These are phyloP conservation scores for Cirrhinus mrigala DNA, from an alignment of 2,797 vertebrate genomes.

Conservation along the genomic window DNA sequence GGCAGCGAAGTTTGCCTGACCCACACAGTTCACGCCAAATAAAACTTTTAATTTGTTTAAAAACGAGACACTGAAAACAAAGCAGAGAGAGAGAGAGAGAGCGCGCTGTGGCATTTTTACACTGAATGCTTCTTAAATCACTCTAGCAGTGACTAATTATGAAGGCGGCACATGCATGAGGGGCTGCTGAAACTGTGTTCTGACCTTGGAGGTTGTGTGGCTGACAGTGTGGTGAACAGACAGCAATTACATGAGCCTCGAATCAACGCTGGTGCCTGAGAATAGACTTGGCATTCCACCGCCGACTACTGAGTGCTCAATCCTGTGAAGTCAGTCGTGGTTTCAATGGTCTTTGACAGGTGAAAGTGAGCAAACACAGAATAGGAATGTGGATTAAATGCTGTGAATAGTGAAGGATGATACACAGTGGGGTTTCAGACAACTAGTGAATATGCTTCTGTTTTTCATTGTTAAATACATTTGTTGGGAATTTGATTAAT, in stretches of 20 bases:
- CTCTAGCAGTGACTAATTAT: conserved; percentile 79
- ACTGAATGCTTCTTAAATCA: conserved; percentile 72
- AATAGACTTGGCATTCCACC: conserved; percentile 66
- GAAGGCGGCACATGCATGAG: conserved; percentile 67
- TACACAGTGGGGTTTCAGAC: neutral
- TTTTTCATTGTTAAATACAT: neutral
- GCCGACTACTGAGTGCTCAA: conserved; percentile 68
- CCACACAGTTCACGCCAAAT: neutral
- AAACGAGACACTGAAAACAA: too few species aligned
- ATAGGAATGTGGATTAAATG: conserved; percentile 14
- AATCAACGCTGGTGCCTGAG: conserved; percentile 62
- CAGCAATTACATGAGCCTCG: conserved; percentile 64
- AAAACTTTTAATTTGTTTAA: neutral
- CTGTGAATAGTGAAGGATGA: conserved; percentile 4
- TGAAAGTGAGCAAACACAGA: conserved; percentile 3
- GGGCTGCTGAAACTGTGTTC: conserved; percentile 65
- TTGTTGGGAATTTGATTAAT: neutral
- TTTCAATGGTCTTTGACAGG: conserved; percentile 21
- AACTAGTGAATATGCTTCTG: neutral
- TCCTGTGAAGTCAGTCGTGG: conserved; percentile 71
- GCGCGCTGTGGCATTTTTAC: conserved; percentile 63
- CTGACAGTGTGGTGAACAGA: conserved; percentile 67
- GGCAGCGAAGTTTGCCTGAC: too few species aligned
- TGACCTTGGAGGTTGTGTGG: conserved; percentile 74
- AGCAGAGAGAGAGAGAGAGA: neutral